phyloP scores from a whole-genome alignment of 2,113 vertebrate genomes.

The Chelonoidis abingdonii region DNA sequence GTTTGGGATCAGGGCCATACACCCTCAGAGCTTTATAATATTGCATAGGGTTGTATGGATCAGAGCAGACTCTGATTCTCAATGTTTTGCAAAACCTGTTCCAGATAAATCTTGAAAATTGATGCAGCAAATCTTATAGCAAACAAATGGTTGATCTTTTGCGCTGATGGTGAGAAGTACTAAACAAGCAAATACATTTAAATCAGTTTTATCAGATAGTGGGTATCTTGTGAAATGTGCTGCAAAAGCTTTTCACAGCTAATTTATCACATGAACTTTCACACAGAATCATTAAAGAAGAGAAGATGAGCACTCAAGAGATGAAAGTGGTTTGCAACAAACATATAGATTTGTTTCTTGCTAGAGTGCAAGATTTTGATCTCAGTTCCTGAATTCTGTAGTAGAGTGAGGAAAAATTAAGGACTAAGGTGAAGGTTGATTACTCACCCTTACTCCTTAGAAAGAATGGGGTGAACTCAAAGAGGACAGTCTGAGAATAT shows the following conservation, averaged over 20 bases:
- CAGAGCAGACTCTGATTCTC: constrained; percentile 15
- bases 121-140: neutral
- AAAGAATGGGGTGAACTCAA: constrained; percentile 6
- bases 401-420: constrained; percentile 9
- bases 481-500: neutral
- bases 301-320: neutral
- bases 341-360: neutral
- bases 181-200: neutral
- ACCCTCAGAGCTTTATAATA: neutral
- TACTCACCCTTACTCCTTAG: constrained; percentile 22
- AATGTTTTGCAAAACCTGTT: constrained; percentile 6
- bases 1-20: constrained; percentile 16
- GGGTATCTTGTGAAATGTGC: neutral
- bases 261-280: constrained; percentile 4
- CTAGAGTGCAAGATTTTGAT: neutral
- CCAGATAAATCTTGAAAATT: constrained; percentile 23
- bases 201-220: neutral
- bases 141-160: neutral
- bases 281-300: neutral
- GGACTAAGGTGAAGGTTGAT: constrained; percentile 5
- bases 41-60: neutral
- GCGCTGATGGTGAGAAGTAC: neutral
- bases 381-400: neutral
- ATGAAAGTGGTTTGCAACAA: neutral
- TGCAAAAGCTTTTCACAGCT: neutral